Conservation (phyloP, 2,797 vertebrate genomes). For the Simalia tracyae region DNA sequence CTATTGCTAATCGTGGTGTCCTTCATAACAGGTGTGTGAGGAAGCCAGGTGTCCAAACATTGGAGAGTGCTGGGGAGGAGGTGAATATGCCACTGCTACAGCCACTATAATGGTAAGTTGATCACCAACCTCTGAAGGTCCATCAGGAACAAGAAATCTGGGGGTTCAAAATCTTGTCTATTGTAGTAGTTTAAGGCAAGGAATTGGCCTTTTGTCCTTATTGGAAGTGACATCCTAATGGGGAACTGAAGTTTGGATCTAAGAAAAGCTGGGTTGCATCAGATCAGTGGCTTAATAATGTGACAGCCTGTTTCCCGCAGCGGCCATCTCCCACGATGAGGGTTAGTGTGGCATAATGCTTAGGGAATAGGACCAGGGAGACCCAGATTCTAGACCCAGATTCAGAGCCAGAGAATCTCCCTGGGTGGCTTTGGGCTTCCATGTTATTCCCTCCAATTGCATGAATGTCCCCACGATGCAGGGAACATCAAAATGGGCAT, state of each 20-base stretch:
- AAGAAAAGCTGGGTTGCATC: neutral
- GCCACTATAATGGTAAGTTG: conserved; percentile 95
- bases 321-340: neutral
- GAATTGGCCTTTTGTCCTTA: neutral
- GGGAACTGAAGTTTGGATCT: neutral
- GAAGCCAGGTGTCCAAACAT: conserved; percentile 97
- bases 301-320: neutral
- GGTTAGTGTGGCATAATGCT: no score
- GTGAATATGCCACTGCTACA: conserved; percentile 90
- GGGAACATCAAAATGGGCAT: no score
- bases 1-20: neutral
- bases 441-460: no score
- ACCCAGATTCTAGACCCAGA: no score
- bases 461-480: no score
- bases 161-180: neutral
- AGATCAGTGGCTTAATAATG: neutral
- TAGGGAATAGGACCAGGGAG: no score
- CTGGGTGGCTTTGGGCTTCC: no score
- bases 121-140: neutral
- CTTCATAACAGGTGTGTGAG: conserved; percentile 88
- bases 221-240: neutral
- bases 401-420: no score
- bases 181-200: neutral
- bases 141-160: neutral
- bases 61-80: conserved; percentile 96